Conservation (phyloP, 2,888 invertebrate genomes). For the Tenthredo notha region DNA sequence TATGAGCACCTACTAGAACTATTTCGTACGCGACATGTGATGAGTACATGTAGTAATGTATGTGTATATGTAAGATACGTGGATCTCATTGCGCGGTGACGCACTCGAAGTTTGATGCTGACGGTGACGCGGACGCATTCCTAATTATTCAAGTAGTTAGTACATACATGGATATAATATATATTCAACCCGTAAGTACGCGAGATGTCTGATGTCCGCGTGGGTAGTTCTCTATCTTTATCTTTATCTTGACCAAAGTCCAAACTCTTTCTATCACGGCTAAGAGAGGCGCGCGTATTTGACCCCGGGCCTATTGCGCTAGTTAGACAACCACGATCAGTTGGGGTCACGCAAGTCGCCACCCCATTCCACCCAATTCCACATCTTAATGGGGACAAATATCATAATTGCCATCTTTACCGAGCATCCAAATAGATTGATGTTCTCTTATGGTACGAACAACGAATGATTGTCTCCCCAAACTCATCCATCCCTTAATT, state of each 20-base stretch:
- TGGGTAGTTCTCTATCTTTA: conserved; percentile 21
- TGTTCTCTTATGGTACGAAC: conserved; percentile 60
- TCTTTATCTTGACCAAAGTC: neutral
- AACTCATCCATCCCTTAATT: neutral
- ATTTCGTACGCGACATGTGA: conserved; percentile 6
- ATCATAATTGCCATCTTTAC: conserved; percentile 76
- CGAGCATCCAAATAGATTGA: conserved; percentile 75
- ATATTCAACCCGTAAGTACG: conserved; percentile 22
- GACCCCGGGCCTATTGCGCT: conserved; percentile 75
- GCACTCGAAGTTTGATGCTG: conserved; percentile 27
- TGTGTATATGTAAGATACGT: neutral
- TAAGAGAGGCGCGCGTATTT: conserved; percentile 72
- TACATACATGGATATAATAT: neutral
- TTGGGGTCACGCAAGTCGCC: conserved; percentile 76
- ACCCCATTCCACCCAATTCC: conserved; percentile 78
- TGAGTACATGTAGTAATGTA: neutral
- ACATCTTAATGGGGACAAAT: conserved; percentile 76
- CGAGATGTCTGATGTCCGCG: neutral
- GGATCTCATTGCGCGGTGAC: conserved; percentile 20
- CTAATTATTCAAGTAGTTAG: conserved; percentile 53
- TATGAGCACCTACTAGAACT: neutral
- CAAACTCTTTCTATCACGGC: conserved; percentile 5
- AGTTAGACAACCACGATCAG: conserved; percentile 75
- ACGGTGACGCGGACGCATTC: conserved; percentile 53
- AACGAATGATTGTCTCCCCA: neutral